Base-by-base conservation (phyloP, 2,113 vertebrate species). In the Aphyosemion australe region DNA sequence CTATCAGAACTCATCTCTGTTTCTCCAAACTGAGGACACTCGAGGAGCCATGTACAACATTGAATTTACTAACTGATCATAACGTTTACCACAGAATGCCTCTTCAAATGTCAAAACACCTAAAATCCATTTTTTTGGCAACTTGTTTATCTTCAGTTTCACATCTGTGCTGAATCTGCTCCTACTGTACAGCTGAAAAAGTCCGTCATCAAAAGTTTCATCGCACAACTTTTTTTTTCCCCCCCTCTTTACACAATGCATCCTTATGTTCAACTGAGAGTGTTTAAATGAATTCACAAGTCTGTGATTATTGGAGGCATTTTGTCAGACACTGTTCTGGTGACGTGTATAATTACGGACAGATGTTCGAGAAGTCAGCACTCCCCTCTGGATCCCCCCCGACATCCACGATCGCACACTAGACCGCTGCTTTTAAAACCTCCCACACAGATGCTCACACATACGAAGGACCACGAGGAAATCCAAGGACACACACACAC, bases 271-370 rank as follows among this genome's bases (percentile, higher is more conserved):
- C 54, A 61, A 48, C 1, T 42, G 39, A 64, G 52, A n/a, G 59
- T 1, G 37, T 67, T 69, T 65, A 42, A 54, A 59, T 63, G 41
- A 76, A 80, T 76, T 48, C 81, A 72, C 41, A 49, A 78, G 65
- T 76, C 19, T 18, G 46, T 42, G 61, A 61, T 61, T 65, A 61
- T 57, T 74, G 43, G 63, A 73, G 63, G 52, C 45, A 57, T 76
- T 80, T 60, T 76, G 79, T 78, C 60, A 37, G 56, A 74, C 47
- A 47, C 64, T 78, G 72, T 78, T 84, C 64, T 79, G 76, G 76
- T 84, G 82, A 90, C 65, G 74, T 88, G 73, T 82, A 51, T 89
- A 86, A 91, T 88, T 87, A 82, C 72, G 72, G 82, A 85, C 89
- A 89, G 82, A 89, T 90, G 84, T 83, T 84, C 39, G 72, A 82